These are phyloP conservation scores for Geococcyx californianus DNA, from an alignment of 2,113 vertebrate genomes.

Conservation along the genomic window DNA sequence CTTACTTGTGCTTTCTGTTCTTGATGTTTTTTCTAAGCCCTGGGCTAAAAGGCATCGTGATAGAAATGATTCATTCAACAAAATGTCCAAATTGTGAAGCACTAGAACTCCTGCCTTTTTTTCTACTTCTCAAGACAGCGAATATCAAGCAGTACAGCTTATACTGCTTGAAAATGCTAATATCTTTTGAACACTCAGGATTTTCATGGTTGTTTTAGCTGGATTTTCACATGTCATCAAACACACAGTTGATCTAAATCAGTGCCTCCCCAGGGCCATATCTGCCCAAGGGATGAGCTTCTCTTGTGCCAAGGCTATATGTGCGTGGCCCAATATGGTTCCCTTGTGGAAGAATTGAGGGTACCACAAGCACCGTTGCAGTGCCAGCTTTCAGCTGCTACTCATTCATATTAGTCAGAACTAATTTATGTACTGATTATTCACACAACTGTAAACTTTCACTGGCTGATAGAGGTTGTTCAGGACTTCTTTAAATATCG, in stretches of 20 bases:
- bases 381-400: constrained; percentile 4
- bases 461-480: not conserved
- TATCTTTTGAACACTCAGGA: not conserved
- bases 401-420: not conserved
- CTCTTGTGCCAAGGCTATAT: accelerated
- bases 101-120: not conserved
- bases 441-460: not conserved
- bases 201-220: not conserved
- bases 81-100: not conserved
- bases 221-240: not conserved
- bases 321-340: not conserved
- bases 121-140: not conserved
- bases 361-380: not conserved
- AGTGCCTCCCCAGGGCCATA: not conserved
- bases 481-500: not conserved
- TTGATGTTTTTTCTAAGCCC: constrained; percentile 10
- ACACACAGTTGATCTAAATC: not conserved
- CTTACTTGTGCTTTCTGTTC: constrained; percentile 13
- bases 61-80: not conserved
- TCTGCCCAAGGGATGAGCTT: not conserved
- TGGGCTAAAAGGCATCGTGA: not conserved
- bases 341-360: not conserved
- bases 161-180: not conserved
- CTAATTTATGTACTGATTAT: not conserved
- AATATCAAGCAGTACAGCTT: not conserved